These are phyloP conservation scores for Altica lythri DNA, from an alignment of 2,888 invertebrate genomes.

Conservation along the genomic window DNA sequence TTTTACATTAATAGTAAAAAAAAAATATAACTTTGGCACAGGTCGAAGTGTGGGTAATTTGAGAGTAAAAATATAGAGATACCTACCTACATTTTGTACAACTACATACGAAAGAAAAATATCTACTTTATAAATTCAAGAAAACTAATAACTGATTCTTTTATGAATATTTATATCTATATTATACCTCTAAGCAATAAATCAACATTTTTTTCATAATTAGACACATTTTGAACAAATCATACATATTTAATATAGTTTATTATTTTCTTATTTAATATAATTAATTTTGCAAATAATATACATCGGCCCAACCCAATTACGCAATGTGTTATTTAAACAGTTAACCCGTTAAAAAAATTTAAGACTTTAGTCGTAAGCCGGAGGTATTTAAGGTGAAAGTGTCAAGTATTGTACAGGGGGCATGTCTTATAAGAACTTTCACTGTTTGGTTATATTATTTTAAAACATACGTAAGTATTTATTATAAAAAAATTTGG, in stretches of 20 bases:
- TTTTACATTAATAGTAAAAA: too few species aligned
- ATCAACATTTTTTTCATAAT: not conserved
- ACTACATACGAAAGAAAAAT: too few species aligned
- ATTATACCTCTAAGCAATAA: too few species aligned
- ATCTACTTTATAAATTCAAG: too few species aligned
- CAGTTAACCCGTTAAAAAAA: slow-evolving; percentile 11
- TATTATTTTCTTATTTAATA: slow-evolving; percentile 15
- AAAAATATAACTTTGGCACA: too few species aligned
- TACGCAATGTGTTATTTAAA: slow-evolving; percentile 15
- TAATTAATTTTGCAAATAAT: slow-evolving; percentile 14
- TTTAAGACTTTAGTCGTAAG: slow-evolving; percentile 1
- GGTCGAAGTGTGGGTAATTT: too few species aligned
- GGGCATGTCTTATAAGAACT: slow-evolving; percentile 25
- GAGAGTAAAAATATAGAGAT: too few species aligned
- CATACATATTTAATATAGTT: not conserved
- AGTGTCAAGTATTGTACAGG: slow-evolving; percentile 33
- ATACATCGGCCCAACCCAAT: slow-evolving; percentile 13
- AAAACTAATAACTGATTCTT: too few species aligned
- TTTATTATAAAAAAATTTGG: too few species aligned
- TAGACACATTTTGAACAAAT: not conserved
- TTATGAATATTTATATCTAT: not conserved
- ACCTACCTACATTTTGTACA: too few species aligned
- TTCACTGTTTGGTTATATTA: slow-evolving; percentile 28
- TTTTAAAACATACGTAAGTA: not conserved
- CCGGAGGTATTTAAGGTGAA: slow-evolving; percentile 28